Conservation (phyloP, 2,113 vertebrate genomes). For the Cygnus atratus region DNA sequence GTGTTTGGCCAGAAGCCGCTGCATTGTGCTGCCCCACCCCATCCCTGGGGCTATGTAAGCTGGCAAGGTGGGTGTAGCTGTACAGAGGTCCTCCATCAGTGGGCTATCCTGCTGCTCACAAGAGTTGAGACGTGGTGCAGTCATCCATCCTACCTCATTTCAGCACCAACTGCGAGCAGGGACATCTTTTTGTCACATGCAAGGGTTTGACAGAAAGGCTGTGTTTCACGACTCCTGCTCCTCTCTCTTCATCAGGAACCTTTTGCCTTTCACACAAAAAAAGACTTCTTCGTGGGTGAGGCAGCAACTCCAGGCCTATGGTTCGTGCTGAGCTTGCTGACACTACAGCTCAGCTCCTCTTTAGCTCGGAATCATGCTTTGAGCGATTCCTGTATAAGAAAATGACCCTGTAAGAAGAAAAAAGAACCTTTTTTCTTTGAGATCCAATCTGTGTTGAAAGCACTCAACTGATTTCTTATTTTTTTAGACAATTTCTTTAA, state of each 20-base stretch:
- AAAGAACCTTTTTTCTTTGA: background rate
- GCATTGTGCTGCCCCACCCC: background rate
- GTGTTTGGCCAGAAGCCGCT: background rate
- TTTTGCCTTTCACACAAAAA: background rate
- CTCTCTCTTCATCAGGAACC: background rate
- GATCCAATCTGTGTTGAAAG: background rate
- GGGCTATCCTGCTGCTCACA: fast-evolving
- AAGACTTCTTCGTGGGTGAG: background rate
- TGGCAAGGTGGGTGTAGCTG: background rate
- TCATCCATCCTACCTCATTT: background rate
- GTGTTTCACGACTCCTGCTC: background rate
- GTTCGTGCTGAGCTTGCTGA: background rate
- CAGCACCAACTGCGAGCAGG: background rate
- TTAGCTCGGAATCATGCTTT: background rate
- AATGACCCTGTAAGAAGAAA: background rate
- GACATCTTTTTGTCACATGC: background rate
- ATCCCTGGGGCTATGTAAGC: background rate
- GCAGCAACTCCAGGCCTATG: background rate
- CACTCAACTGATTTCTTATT: background rate
- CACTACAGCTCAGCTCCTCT: background rate
- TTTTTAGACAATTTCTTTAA: background rate
- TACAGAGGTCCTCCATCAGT: background rate
- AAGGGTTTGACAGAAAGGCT: background rate
- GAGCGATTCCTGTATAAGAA: background rate
- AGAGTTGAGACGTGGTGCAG: background rate